These are phyloP conservation scores for Cynopterus brachyotis DNA, from an alignment of 2,113 vertebrate species.

Conservation along the genomic window DNA sequence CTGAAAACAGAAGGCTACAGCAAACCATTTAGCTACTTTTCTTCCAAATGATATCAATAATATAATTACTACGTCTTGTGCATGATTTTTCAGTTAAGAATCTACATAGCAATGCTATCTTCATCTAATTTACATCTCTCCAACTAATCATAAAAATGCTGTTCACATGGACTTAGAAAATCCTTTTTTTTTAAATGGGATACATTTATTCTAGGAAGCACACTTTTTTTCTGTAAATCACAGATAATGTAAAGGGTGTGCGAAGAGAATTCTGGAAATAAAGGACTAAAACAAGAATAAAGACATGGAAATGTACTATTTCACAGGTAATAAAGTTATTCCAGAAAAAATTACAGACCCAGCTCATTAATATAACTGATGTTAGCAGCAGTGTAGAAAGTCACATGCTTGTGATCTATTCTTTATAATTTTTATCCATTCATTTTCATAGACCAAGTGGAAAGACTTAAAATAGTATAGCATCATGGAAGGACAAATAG, in stretches of 20 bases:
- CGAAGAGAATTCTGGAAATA: not conserved
- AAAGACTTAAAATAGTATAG: not conserved
- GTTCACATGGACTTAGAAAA: not conserved
- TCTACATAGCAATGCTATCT: not conserved
- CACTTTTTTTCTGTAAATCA: not conserved
- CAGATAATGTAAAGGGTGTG: not conserved
- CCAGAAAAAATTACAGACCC: not conserved
- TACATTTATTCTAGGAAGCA: not conserved
- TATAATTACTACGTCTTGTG: not conserved
- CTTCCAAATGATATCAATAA: not conserved
- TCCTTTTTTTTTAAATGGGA: not conserved
- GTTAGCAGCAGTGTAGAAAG: not conserved
- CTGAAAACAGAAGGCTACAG: not conserved
- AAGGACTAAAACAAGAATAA: not conserved
- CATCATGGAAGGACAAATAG: not conserved
- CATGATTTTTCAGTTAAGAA: not conserved
- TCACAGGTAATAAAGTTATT: not conserved
- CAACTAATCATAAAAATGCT: not conserved
- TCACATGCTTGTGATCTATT: not conserved
- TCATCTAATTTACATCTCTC: not conserved
- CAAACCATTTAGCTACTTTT: not conserved
- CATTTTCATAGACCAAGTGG: not conserved
- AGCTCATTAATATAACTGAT: not conserved
- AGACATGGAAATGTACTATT: not conserved
- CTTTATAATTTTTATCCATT: not conserved